Percentiles rank a stretch among this genome's conserved stretches.
Conservation (phyloP, 23 tunicate genomes). For the Styela clava region DNA sequence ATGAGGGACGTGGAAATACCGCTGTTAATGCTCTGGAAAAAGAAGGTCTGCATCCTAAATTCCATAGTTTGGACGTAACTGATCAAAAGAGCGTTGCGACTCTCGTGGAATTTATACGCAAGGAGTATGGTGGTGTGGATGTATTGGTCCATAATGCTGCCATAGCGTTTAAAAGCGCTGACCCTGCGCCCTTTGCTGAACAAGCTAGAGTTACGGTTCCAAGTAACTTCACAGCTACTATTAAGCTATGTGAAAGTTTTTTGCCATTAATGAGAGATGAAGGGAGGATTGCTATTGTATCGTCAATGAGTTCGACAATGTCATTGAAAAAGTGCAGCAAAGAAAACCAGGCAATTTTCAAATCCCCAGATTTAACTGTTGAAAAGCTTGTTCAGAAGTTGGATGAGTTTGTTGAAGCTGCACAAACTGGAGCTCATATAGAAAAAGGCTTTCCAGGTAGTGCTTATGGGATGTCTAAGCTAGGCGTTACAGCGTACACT, state of each 20-base stretch:
- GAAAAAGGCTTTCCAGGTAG: slow-evolving; percentile 49
- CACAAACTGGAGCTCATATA: slow-evolving; percentile 36
- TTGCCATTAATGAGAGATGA: slow-evolving; percentile 51
- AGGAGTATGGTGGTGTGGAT: slow-evolving; percentile 79
- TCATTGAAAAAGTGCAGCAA: slow-evolving; percentile 54
- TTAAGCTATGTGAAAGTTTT: slow-evolving; percentile 33
- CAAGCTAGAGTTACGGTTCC: slow-evolving; percentile 69
- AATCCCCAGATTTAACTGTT: slow-evolving; percentile 68
- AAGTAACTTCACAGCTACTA: slow-evolving; percentile 48
- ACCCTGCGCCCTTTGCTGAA: slow-evolving; percentile 55
- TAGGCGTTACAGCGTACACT: slow-evolving; percentile 70
- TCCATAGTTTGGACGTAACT: slow-evolving; percentile 74
- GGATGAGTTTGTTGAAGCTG: slow-evolving; percentile 70
- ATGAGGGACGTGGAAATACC: slow-evolving; percentile 53
- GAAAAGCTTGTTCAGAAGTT: slow-evolving; percentile 45
- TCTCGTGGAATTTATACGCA: slow-evolving; percentile 23
- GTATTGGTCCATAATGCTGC: slow-evolving; percentile 92
- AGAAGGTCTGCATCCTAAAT: slow-evolving; percentile 74
- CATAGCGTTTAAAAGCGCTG: slow-evolving; percentile 58
- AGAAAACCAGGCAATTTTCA: slow-evolving; percentile 56
- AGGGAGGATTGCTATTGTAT: slow-evolving; percentile 71
- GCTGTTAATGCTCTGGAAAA: slow-evolving; percentile 63
- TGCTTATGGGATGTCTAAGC: slow-evolving; percentile 81
- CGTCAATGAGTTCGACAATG: slow-evolving; percentile 26
- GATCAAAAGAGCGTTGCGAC: slow-evolving; percentile 42